phyloP scores from a whole-genome alignment of 92 coral and sea anemone species.

The Muricea muricata region DNA sequence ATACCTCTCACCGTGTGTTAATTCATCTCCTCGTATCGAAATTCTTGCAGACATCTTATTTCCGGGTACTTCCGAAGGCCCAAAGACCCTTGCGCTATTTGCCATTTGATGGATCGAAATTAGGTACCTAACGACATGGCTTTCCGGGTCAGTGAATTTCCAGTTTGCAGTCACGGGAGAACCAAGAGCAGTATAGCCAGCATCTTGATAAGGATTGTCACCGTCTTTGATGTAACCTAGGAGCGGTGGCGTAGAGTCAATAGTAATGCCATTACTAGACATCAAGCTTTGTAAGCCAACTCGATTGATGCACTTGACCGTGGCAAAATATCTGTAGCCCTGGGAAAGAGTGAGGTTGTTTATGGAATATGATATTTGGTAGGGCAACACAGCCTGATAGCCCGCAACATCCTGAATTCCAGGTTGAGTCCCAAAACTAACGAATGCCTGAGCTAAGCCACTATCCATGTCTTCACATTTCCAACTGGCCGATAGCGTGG shows the following conservation, averaged over 20 bases:
- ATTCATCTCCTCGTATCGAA: conserved; percentile 25
- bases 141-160: conserved; percentile 82
- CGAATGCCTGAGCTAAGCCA: conserved; percentile 56
- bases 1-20: conserved; percentile 66
- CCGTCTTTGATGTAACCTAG: conserved; percentile 64
- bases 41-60: conserved; percentile 55
- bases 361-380: conserved; percentile 56
- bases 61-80: conserved; percentile 65
- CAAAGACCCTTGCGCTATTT: conserved; percentile 27
- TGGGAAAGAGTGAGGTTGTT: conserved; percentile 48
- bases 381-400: conserved; percentile 54
- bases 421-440: conserved; percentile 94
- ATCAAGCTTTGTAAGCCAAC: conserved; percentile 77
- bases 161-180: conserved; percentile 53
- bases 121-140: conserved; percentile 65
- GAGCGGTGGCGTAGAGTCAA: conserved; percentile 82
- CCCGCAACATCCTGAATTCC: conserved; percentile 75
- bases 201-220: conserved; percentile 39
- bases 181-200: background rate
- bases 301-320: conserved; percentile 80
- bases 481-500: conserved; percentile 72
- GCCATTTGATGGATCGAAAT: conserved; percentile 35
- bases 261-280: conserved; percentile 78
- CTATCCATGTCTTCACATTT: conserved; percentile 80
- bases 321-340: conserved; percentile 89